phyloP scores from a whole-genome alignment of 64 coral and sea anemone genomes.

The Trachythela sp. region DNA sequence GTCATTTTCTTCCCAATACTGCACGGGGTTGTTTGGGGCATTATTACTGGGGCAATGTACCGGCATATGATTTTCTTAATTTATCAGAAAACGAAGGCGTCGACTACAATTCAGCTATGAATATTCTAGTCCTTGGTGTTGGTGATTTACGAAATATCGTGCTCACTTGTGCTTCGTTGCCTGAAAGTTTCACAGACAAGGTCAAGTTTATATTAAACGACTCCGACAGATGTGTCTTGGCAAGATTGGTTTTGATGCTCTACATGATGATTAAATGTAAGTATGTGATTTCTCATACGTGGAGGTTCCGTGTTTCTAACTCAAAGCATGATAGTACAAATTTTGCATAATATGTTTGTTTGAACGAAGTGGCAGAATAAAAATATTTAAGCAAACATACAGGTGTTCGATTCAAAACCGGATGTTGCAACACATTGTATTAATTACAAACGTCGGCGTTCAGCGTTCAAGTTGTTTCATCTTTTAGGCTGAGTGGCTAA shows the following conservation, averaged over 20 bases:
- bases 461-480: too few species aligned
- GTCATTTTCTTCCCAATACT: background rate
- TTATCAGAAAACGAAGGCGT: background rate
- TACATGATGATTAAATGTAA: conserved; percentile 15
- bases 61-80: background rate
- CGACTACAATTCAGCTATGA: background rate
- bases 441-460: too few species aligned
- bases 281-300: too few species aligned
- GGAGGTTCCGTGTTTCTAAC: too few species aligned
- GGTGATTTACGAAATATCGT: background rate
- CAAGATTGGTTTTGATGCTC: background rate
- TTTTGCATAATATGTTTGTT: too few species aligned
- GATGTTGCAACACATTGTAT: too few species aligned
- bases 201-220: background rate
- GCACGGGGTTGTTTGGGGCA: background rate
- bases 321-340: too few species aligned
- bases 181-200: background rate
- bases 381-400: too few species aligned
- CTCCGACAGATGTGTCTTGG: background rate
- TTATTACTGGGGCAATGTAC: conserved; percentile 10
- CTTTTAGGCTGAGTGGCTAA: too few species aligned
- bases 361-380: too few species aligned
- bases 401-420: too few species aligned
- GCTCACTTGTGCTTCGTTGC: background rate
- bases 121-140: background rate